These are phyloP conservation scores for Colinus virginianus DNA, from an alignment of 2,113 vertebrate species.

Conservation along the genomic window DNA sequence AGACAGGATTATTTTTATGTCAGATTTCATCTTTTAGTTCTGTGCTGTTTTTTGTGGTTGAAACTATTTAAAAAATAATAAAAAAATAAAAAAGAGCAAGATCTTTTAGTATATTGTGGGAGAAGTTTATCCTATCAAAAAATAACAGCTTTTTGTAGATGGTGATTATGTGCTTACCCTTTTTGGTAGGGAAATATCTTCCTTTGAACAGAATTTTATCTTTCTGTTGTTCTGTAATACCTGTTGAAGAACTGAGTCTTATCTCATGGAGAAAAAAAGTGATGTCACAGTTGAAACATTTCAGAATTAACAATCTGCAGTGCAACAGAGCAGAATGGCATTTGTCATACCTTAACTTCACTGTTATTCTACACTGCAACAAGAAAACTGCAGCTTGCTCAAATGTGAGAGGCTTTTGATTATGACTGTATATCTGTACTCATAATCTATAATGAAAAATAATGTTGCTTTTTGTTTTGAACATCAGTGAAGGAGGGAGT, in stretches of 20 bases:
- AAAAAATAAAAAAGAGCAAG: background rate
- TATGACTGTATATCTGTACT: background rate
- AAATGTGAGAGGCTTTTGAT: background rate
- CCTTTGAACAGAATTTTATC: background rate
- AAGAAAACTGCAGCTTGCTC: background rate
- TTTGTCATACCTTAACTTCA: background rate
- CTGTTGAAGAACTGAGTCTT: background rate
- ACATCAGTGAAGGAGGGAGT: background rate
- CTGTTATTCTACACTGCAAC: background rate
- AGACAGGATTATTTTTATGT: background rate
- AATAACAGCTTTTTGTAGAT: background rate
- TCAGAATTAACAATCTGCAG: background rate
- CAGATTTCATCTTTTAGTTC: background rate
- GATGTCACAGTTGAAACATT: background rate
- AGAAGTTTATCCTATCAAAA: background rate
- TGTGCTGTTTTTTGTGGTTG: background rate
- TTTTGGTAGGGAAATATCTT: background rate
- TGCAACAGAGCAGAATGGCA: background rate
- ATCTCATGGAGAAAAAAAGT: background rate
- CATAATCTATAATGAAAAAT: slow-evolving; percentile 30
- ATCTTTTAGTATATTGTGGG: background rate
- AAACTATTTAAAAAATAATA: background rate
- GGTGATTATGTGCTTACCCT: background rate
- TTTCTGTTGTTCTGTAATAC: background rate
- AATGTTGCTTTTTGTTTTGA: slow-evolving; percentile 11